Evolutionary conservation across 2,888 invertebrate genomes (phyloP).

Genomic region (Eumerus sabulonum): DNA sequence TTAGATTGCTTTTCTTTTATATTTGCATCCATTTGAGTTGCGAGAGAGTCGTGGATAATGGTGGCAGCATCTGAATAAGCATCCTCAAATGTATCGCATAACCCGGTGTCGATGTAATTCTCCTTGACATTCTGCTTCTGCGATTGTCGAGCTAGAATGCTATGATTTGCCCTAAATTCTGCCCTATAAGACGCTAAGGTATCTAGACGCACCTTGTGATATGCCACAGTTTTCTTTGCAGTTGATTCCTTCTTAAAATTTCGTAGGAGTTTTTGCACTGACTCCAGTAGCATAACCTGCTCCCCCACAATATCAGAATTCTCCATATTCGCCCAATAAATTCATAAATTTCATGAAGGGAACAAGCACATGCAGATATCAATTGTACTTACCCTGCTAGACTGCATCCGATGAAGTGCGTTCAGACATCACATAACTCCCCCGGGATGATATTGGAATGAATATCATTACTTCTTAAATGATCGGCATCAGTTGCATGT

Average conservation of each 20-base stretch:
- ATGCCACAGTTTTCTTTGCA: slow-evolving; percentile 4
- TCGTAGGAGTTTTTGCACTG: background rate
- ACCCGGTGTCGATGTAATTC: background rate
- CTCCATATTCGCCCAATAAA: background rate
- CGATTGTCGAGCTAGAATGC: background rate
- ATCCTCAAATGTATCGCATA: background rate
- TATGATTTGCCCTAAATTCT: slow-evolving; percentile 3
- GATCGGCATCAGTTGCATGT: no score
- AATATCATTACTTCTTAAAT: no score
- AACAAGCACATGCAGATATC: no score
- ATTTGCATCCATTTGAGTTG: background rate
- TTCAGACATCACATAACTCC: no score
- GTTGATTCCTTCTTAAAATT: slow-evolving; percentile 5
- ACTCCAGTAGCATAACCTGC: background rate
- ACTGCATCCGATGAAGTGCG: no score
- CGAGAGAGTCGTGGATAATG: background rate
- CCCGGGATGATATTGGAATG: no score
- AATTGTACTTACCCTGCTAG: no score
- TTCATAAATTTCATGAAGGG: no score
- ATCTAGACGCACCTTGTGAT: slow-evolving; percentile 7
- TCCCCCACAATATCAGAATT: background rate
- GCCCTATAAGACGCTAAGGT: slow-evolving; percentile 7
- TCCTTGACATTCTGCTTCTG: background rate
- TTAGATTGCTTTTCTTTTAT: background rate
- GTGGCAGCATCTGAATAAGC: no score